Percentiles rank a stretch among this genome's conserved stretches.
Evolutionary conservation across 2,797 vertebrate species (phyloP).

Genomic region (Falco naumanni): DNA sequence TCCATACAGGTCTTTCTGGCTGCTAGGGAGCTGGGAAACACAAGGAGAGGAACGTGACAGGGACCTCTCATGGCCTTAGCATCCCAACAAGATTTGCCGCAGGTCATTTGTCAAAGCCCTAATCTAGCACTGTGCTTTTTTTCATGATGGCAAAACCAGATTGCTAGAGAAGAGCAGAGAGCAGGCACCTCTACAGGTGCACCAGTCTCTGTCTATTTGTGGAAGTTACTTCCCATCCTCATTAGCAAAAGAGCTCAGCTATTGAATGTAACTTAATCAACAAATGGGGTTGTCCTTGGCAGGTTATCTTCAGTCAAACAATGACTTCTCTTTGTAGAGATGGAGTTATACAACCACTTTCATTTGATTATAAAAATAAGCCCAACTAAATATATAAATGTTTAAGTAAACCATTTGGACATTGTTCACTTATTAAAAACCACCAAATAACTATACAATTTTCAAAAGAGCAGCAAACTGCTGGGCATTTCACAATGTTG

Average conservation of each 20-base stretch:
- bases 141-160: not conserved
- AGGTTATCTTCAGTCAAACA: not conserved
- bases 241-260: not conserved
- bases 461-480: not conserved
- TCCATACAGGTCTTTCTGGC: not conserved
- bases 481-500: not conserved
- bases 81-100: not conserved
- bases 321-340: constrained; percentile 7
- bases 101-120: not conserved
- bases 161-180: not conserved
- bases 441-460: not conserved
- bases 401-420: constrained; percentile 11
- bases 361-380: constrained; percentile 6
- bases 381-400: not conserved
- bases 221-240: not conserved
- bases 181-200: not conserved
- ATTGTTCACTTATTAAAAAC: not conserved
- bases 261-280: constrained; percentile 19
- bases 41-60: not conserved
- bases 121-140: not conserved
- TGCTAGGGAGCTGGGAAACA: not conserved
- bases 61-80: not conserved
- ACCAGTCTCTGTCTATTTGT: not conserved
- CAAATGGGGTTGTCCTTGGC: constrained; percentile 24
- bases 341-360: not conserved